Evolutionary conservation across 2,888 invertebrate genomes (phyloP), one percentile per base, ranked within the genome.

Genomic region (Alentia gelatinosa): DNA sequence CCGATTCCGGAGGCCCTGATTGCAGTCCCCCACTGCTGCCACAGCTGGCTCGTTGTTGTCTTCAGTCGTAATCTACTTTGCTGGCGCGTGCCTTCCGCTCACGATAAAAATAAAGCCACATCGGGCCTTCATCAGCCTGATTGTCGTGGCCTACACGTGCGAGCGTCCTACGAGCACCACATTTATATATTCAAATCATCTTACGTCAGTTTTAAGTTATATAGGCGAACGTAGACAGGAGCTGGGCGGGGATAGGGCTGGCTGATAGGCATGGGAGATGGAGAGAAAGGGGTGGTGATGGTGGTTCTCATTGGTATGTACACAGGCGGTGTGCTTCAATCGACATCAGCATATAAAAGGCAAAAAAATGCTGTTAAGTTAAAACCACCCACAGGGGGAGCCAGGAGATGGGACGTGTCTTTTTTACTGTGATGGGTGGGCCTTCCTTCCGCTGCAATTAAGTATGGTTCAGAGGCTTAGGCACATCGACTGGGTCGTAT

Each of bases 51-150:
- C n/a, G 68, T 40, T 83, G 39, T 83, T 83, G 83, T 83, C 83
- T 37, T 40, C 23, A 3, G 37, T 26, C 3, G n/a, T 83, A 83
- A 83, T 83, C 83, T 83, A 83, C 83, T 40, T 83, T 83, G 68
- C 68, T 26, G 4, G n/a, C 12, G 83, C 83, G 39, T 83, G n/a
- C 39, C 39, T 68, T 19, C 30, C 30, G 12, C 30, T n/a, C n/a
- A n/a, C 33, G 83, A 40, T 83, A 40, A 83, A 83, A 83, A 83
- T 40, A 83, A 83, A 83, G 83, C 83, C 83, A 68, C 68, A 68
- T 68, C 30, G 33, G 33, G 68, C 30, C 68, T 30, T 68, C 68
- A 68, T 68, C 68, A 68, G 68, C 30, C 68, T 68, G 68, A 68
- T 68, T 68, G 68, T 68, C 33, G 30, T 26, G 30, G 68, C 30